Percentiles rank a stretch among this genome's conserved stretches.
These are phyloP conservation scores for Melieria crassipennis DNA, from an alignment of 2,888 invertebrate species.

Conservation along the genomic window DNA sequence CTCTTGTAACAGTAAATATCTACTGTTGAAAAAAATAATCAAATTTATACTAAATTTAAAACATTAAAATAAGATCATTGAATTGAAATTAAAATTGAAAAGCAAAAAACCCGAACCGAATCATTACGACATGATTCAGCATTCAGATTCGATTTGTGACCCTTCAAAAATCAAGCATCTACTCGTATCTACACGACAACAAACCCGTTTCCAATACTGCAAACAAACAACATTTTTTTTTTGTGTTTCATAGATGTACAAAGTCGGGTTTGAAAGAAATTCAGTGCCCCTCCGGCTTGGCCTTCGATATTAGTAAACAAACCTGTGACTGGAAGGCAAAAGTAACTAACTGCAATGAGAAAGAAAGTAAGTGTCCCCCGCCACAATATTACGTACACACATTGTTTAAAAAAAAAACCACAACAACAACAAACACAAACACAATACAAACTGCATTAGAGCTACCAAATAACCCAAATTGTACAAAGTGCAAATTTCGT, in stretches of 20 bases:
- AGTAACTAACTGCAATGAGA: constrained; percentile 95
- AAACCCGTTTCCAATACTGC: constrained; percentile 34
- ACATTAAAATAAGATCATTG: no score
- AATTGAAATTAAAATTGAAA: not conserved
- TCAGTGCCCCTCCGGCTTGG: constrained; percentile 95
- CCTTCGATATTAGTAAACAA: constrained; percentile 97
- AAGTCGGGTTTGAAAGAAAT: constrained; percentile 96
- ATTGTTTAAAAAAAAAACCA: constrained; percentile 45
- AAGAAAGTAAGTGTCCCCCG: constrained; percentile 87
- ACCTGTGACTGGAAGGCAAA: constrained; percentile 99
- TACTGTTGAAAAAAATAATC: no score
- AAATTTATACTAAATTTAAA: no score
- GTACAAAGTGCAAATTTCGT: no score
- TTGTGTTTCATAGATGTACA: constrained; percentile 73
- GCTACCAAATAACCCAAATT: no score
- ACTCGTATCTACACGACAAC: constrained; percentile 21
- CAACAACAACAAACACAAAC: constrained; percentile 45
- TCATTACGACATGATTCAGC: no score
- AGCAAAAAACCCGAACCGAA: no score
- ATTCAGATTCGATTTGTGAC: no score
- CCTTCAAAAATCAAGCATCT: not conserved
- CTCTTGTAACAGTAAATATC: no score
- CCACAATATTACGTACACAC: constrained; percentile 30
- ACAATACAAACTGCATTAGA: not conserved
- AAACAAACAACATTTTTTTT: not conserved